A percentile compares a stretch with the other conserved stretches of the same genome.
These are phyloP conservation scores for Pleuronectes platessa DNA, from an alignment of 2,113 vertebrate genomes.

Conservation along the genomic window DNA sequence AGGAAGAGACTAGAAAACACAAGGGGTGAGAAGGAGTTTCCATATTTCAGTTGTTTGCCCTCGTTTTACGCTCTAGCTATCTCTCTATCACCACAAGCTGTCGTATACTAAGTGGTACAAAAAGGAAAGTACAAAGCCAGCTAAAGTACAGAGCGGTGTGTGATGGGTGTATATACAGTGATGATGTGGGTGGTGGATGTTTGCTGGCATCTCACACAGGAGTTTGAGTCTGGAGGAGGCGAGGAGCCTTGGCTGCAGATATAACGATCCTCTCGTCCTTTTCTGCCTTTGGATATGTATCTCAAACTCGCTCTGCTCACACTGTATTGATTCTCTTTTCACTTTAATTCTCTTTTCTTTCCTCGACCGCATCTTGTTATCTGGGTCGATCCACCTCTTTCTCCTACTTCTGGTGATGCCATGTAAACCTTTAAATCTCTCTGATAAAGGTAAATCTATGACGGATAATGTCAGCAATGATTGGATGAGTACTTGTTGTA, in stretches of 20 bases:
- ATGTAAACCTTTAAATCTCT: background rate
- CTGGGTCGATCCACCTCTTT: constrained; percentile 10
- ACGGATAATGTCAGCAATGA: background rate
- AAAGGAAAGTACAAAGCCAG: constrained; percentile 44
- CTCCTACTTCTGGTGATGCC: background rate
- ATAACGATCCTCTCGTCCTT: background rate
- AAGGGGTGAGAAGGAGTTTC: background rate
- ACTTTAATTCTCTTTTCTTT: background rate
- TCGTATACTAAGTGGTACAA: constrained; percentile 7
- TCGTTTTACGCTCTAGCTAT: constrained; percentile 16
- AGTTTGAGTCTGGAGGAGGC: constrained; percentile 21
- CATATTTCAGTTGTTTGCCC: constrained; percentile 6
- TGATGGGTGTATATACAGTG: constrained; percentile 55
- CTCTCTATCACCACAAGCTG: constrained; percentile 35
- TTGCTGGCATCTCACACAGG: constrained; percentile 43
- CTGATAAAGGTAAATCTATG: background rate
- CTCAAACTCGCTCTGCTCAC: constrained; percentile 1
- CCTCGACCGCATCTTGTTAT: background rate
- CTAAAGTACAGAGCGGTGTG: constrained; percentile 40
- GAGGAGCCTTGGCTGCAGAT: constrained; percentile 22
- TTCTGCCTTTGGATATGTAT: constrained; percentile 9
- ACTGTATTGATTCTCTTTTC: background rate
- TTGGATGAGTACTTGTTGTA: constrained; percentile 10
- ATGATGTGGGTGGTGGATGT: constrained; percentile 47
- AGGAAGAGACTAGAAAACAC: background rate